Evolutionary conservation across 1,140 invertebrate species (phyloP).

Genomic region (Gryon sp.): DNA sequence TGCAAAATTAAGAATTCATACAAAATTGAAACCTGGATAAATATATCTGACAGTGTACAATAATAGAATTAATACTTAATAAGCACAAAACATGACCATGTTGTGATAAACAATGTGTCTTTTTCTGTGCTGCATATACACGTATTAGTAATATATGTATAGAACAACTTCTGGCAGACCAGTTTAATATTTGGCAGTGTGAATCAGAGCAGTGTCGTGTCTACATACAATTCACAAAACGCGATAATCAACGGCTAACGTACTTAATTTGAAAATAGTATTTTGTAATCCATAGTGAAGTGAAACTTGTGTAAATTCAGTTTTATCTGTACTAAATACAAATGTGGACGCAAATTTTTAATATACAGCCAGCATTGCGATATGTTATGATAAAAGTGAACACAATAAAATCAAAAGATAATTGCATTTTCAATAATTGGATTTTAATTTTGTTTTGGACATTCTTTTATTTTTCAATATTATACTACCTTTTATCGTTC

Average conservation of each 20-base stretch:
- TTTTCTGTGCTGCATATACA: slow-evolving; percentile 47
- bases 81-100: slow-evolving; percentile 3
- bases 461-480: no score
- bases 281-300: slow-evolving; percentile 9
- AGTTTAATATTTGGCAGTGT: slow-evolving; percentile 63
- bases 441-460: no score
- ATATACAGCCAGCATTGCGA: not conserved
- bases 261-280: slow-evolving; percentile 61
- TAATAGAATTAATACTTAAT: no score
- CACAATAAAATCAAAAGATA: no score
- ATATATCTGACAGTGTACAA: no score
- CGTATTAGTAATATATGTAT: slow-evolving; percentile 36
- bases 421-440: no score
- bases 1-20: no score
- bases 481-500: no score
- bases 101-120: slow-evolving; percentile 6
- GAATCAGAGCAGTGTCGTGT: slow-evolving; percentile 51
- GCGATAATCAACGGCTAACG: slow-evolving; percentile 47
- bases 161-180: slow-evolving; percentile 47
- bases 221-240: slow-evolving; percentile 49
- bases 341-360: not conserved
- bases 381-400: no score
- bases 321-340: not conserved
- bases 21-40: no score
- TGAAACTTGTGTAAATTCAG: slow-evolving; percentile 11